Percentiles rank a stretch among this genome's conserved stretches.
Conservation (phyloP, 2,797 vertebrate species). For the Phrynocephalus vlangalii region DNA sequence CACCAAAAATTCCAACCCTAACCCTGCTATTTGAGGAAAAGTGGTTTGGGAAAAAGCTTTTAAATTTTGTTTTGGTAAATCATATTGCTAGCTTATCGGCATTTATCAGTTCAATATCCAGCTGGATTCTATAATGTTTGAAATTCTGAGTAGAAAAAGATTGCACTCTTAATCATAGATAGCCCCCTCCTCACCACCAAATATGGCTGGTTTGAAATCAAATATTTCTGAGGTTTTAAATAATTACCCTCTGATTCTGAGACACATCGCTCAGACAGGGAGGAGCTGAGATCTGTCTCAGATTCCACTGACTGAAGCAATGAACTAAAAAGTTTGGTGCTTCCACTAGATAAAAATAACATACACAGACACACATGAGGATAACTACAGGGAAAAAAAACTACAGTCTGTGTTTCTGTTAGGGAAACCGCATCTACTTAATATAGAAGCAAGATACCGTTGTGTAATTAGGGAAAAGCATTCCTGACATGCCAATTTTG, state of each 20-base stretch:
- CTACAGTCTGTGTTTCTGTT: constrained; percentile 6
- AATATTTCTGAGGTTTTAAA: not conserved
- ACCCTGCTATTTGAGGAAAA: no score
- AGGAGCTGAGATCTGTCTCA: constrained; percentile 55
- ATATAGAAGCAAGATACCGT: constrained; percentile 25
- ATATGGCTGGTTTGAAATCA: not conserved
- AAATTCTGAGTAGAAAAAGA: not conserved
- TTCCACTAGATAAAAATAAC: constrained; percentile 34
- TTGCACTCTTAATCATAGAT: not conserved
- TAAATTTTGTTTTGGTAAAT: not conserved
- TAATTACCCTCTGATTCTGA: constrained; percentile 25
- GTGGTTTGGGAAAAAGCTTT: not conserved
- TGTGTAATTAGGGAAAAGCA: constrained; percentile 48
- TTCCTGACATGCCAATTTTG: constrained; percentile 48
- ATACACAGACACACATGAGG: not conserved
- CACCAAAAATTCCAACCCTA: not conserved
- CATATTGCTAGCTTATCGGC: not conserved
- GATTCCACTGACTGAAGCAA: constrained; percentile 55
- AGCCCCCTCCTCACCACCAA: no score
- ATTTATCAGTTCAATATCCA: not conserved
- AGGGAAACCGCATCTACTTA: constrained; percentile 48
- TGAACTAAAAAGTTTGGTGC: constrained; percentile 50
- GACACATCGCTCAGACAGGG: constrained; percentile 46
- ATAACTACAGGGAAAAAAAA: constrained; percentile 31
- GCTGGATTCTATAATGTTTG: not conserved